These are phyloP conservation scores for Drosophila fulvimacula DNA, from an alignment of 2,888 invertebrate genomes.

Conservation along the genomic window DNA sequence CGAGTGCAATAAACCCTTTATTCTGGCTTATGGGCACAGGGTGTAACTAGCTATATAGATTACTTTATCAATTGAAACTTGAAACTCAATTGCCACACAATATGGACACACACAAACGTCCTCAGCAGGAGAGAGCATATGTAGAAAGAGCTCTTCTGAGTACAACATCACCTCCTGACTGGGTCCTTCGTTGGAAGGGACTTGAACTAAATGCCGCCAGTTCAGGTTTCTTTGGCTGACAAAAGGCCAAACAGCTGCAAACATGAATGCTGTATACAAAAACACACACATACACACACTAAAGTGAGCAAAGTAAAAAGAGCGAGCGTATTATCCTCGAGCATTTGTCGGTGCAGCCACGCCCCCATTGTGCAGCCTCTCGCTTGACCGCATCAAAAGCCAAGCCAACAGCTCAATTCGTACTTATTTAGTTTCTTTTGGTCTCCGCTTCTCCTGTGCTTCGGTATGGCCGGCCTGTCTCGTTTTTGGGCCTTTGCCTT, in stretches of 20 bases:
- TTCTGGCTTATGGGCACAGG: background rate
- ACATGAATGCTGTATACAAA: constrained; percentile 20
- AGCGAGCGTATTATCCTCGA: constrained; percentile 10
- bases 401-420: constrained; percentile 60
- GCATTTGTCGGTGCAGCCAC: background rate
- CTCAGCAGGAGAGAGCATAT: background rate
- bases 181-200: background rate
- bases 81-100: constrained; percentile 27
- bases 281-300: background rate
- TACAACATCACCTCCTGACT: constrained; percentile 13
- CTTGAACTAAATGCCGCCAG: constrained; percentile 44
- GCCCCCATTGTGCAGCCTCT: constrained; percentile 7
- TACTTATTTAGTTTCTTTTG: constrained; percentile 42
- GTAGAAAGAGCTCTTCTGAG: constrained; percentile 11
- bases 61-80: constrained; percentile 40
- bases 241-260: constrained; percentile 71
- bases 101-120: constrained; percentile 4
- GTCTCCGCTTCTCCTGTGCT: background rate
- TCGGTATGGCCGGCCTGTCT: constrained; percentile 7
- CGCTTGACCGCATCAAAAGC: constrained; percentile 73
- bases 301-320: background rate
- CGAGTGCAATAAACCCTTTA: background rate
- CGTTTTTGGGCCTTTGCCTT: constrained; percentile 57
- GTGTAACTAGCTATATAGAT: constrained; percentile 6
- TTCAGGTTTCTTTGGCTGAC: constrained; percentile 57